These are phyloP conservation scores for Sebastes steindachneri DNA, from an alignment of 2,797 vertebrate genomes.

Conservation along the genomic window DNA sequence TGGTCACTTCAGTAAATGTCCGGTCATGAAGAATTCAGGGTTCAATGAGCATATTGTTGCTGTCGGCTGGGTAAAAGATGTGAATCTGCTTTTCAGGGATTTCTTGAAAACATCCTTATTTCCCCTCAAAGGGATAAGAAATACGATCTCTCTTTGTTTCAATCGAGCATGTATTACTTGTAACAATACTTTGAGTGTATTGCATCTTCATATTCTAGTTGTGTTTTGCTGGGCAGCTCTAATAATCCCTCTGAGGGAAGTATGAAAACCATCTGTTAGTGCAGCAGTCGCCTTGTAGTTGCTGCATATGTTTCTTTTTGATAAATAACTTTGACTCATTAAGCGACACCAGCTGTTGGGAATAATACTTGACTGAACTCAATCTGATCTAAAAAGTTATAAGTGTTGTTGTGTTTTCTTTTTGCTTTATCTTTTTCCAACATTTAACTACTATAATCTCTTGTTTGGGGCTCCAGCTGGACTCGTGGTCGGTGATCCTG, in stretches of 20 bases:
- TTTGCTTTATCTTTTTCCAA: not conserved
- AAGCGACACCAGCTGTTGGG: slow-evolving; percentile 50
- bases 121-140: not conserved
- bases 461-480: slow-evolving; percentile 83
- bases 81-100: slow-evolving; percentile 26
- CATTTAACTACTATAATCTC: not conserved
- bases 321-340: slow-evolving; percentile 56
- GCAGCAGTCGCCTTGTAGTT: slow-evolving; percentile 27
- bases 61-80: not conserved
- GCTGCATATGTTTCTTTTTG: slow-evolving; percentile 38
- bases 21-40: slow-evolving; percentile 22
- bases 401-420: not conserved
- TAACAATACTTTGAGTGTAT: not conserved
- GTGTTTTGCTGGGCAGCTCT: not conserved
- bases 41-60: slow-evolving; percentile 31
- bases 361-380: slow-evolving; percentile 5
- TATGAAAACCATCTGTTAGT: slow-evolving; percentile 56
- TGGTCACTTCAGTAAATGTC: slow-evolving; percentile 31
- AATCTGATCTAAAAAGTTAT: not conserved
- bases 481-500: slow-evolving; percentile 99
- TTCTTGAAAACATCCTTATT: not conserved
- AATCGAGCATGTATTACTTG: not conserved
- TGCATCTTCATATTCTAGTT: not conserved
- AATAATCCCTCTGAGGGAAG: slow-evolving; percentile 25
- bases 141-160: not conserved